These are phyloP conservation scores for Sphinx pinastri DNA, from an alignment of 2,888 invertebrate genomes.

Conservation along the genomic window DNA sequence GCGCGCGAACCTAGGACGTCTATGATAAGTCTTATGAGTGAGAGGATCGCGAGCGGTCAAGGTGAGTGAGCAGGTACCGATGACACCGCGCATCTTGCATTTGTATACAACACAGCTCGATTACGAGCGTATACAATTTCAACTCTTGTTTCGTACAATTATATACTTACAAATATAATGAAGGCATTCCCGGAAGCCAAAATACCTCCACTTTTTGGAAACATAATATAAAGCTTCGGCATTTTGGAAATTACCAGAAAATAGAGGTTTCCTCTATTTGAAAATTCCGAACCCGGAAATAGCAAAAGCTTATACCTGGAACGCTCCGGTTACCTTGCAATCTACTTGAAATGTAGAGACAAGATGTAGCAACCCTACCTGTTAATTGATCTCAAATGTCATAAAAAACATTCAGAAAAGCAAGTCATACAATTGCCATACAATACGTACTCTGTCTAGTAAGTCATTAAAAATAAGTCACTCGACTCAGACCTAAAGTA, in stretches of 20 bases:
- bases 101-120: slow-evolving; percentile 45
- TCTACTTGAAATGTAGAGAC: too few relatives aligned
- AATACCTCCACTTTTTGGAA: too few relatives aligned
- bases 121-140: slow-evolving; percentile 4
- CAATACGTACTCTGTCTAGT: not conserved
- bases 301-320: too few relatives aligned
- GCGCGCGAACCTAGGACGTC: slow-evolving; percentile 51
- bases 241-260: too few relatives aligned
- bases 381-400: too few relatives aligned
- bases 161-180: not conserved
- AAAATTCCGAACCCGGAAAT: too few relatives aligned
- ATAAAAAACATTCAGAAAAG: too few relatives aligned
- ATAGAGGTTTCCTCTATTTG: too few relatives aligned
- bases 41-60: slow-evolving; percentile 79
- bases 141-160: not conserved
- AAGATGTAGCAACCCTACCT: too few relatives aligned
- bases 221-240: too few relatives aligned
- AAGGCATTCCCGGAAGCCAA: too few relatives aligned
- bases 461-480: not conserved
- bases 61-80: slow-evolving; percentile 73
- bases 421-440: not conserved
- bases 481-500: slow-evolving; percentile 12
- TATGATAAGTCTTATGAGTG: slow-evolving; percentile 65
- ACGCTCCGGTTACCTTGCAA: too few relatives aligned
- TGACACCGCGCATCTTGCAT: slow-evolving; percentile 65